phyloP scores from a whole-genome alignment of 2,797 vertebrate species.

The Gambelia wislizenii region DNA sequence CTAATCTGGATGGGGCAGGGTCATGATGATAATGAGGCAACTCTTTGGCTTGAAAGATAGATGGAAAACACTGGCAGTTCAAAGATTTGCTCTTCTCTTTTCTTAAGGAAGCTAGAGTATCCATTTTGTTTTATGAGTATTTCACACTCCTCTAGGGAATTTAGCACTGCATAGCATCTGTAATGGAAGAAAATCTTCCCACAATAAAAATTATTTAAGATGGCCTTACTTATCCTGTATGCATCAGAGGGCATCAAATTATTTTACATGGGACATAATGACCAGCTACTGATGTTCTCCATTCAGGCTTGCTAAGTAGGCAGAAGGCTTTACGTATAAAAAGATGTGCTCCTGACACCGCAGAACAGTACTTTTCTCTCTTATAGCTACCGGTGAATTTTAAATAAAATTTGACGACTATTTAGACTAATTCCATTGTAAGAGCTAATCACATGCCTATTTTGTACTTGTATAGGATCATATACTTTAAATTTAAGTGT shows the following conservation, averaged over 20 bases:
- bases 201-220: conserved; percentile 79
- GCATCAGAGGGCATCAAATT: conserved; percentile 71
- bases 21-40: neutral
- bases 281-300: conserved; percentile 69
- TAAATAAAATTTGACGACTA: conserved; percentile 62
- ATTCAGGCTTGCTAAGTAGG: conserved; percentile 68
- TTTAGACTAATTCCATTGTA: conserved; percentile 60
- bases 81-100: conserved; percentile 64
- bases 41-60: neutral
- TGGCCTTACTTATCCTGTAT: conserved; percentile 70
- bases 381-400: conserved; percentile 59
- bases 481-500: conserved; percentile 43
- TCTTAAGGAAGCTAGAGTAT: conserved; percentile 65
- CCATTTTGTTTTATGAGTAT: conserved; percentile 67
- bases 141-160: conserved; percentile 65
- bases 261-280: conserved; percentile 75
- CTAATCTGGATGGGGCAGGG: neutral
- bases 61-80: conserved; percentile 45
- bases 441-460: conserved; percentile 59
- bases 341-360: conserved; percentile 46
- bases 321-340: conserved; percentile 62
- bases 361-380: conserved; percentile 40
- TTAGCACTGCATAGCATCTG: conserved; percentile 71
- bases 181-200: conserved; percentile 74
- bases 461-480: conserved; percentile 39